Percentiles rank a stretch among this genome's conserved stretches.
phyloP scores from a whole-genome alignment of 2,888 invertebrate genomes.

The Philonicus albiceps region DNA sequence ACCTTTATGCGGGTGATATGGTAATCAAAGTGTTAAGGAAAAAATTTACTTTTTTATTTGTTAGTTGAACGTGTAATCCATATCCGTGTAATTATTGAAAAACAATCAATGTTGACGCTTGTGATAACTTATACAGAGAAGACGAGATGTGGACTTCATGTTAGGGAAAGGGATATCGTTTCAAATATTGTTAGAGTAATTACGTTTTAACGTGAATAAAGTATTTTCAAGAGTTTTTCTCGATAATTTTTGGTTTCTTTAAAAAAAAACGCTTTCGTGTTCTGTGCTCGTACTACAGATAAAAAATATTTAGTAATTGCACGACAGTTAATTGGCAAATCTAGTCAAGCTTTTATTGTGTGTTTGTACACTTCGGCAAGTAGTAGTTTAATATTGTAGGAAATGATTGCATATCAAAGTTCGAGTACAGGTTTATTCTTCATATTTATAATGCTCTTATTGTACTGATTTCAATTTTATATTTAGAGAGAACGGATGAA shows the following conservation, averaged over 20 bases:
- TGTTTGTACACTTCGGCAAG: neutral
- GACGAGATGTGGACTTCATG: neutral
- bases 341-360: neutral
- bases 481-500: neutral
- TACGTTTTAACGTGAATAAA: neutral
- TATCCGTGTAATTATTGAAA: neutral
- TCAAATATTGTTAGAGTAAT: neutral
- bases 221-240: neutral
- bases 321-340: neutral
- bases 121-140: neutral
- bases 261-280: neutral
- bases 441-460: neutral
- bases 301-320: neutral
- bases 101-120: neutral
- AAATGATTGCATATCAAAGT: neutral
- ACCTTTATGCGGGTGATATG: too few species aligned
- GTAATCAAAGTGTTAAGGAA: neutral
- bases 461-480: neutral
- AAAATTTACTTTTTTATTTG: neutral
- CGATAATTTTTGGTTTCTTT: neutral
- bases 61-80: neutral
- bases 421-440: neutral
- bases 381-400: neutral
- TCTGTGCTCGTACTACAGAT: neutral
- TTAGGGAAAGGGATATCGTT: neutral